Evolutionary conservation across 30 jellyfish, hydroid and myxozoan species (phyloP).

Genomic region (Phacellophora camtschatica): DNA sequence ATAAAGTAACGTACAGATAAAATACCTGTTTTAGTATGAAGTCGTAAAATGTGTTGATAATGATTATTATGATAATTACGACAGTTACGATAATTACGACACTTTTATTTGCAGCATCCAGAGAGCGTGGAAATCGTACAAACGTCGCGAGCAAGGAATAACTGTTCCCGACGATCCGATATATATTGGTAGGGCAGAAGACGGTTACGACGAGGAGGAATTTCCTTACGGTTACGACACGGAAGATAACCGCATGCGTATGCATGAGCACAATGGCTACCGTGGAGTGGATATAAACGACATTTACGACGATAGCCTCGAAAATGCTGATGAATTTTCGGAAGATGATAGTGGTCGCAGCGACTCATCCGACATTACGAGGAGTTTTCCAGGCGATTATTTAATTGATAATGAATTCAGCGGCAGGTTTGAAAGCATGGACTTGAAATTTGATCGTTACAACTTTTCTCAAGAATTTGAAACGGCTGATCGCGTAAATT

Average conservation of each 20-base stretch:
- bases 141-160: conserved; percentile 36
- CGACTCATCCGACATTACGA: conserved; percentile 55
- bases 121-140: conserved; percentile 71
- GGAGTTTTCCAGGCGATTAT: conserved; percentile 77
- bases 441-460: conserved; percentile 39
- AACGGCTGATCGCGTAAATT: background rate
- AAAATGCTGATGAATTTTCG: conserved; percentile 16
- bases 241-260: conserved; percentile 33
- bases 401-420: conserved; percentile 64
- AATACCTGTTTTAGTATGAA: no score
- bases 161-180: conserved; percentile 47
- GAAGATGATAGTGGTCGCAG: conserved; percentile 58
- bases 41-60: no score
- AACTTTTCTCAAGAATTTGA: conserved; percentile 23
- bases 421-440: conserved; percentile 66
- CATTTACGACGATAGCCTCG: conserved; percentile 62
- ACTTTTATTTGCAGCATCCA: conserved; percentile 58
- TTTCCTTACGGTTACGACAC: conserved; percentile 10
- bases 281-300: conserved; percentile 63
- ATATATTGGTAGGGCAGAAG: conserved; percentile 56
- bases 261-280: background rate
- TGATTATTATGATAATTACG: no score
- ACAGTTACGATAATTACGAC: no score
- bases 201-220: conserved; percentile 71
- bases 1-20: no score